Conservation (phyloP, 2,113 vertebrate species). For the Lonchura striata region DNA sequence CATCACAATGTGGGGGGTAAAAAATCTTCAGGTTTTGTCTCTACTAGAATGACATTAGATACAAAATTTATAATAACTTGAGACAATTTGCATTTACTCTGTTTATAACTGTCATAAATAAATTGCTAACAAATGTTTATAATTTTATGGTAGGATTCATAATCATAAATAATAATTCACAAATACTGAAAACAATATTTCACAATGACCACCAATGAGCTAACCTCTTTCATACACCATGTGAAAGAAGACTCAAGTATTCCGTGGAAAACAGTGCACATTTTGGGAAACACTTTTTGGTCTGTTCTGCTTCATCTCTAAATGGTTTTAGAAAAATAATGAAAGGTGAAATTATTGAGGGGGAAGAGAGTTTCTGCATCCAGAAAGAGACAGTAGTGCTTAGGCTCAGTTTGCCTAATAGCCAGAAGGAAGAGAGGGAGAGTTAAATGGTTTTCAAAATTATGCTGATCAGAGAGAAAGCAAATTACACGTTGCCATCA, state of each 20-base stretch:
- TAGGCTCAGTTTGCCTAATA: neutral
- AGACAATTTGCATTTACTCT: neutral
- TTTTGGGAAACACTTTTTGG: neutral
- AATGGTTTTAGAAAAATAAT: neutral
- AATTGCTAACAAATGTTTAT: neutral
- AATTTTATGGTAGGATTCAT: neutral
- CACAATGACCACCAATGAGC: neutral
- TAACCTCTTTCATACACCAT: neutral
- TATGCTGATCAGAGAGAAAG: neutral
- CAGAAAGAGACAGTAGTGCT: neutral
- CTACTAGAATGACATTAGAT: neutral
- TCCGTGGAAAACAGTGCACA: fast-evolving
- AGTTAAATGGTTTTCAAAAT: neutral
- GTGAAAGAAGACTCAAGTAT: neutral
- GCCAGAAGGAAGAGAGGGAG: neutral
- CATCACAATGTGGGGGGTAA: neutral
- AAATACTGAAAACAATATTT: neutral
- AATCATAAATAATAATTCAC: neutral
- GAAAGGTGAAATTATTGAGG: neutral
- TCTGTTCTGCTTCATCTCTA: neutral
- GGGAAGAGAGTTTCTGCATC: neutral
- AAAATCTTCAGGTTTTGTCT: neutral
- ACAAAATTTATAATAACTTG: neutral
- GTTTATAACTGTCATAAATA: neutral
- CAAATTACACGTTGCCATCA: neutral